Evolutionary conservation across 2,113 vertebrate species (phyloP).

Genomic region (Chloebia gouldiae): DNA sequence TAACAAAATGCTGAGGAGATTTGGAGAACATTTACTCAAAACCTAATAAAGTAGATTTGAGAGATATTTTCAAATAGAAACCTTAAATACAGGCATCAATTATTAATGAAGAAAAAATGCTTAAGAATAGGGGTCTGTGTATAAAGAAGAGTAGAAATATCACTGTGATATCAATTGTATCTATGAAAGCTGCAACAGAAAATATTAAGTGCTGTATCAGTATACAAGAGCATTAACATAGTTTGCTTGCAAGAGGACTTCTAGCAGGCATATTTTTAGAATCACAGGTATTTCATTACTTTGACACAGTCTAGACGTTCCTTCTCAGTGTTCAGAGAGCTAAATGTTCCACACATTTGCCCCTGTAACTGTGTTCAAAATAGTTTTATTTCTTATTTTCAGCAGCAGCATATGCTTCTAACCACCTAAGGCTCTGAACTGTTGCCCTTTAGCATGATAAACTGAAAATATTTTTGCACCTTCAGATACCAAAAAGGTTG

Average conservation of each 20-base stretch:
- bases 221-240: not conserved
- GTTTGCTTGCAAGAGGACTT: not conserved
- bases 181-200: conserved; percentile 20
- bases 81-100: conserved; percentile 65
- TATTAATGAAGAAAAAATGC: conserved; percentile 70
- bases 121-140: conserved; percentile 55
- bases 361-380: not conserved
- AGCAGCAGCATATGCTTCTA: not conserved
- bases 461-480: conserved; percentile 19
- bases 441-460: not conserved
- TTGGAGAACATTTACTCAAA: conserved; percentile 73
- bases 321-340: not conserved
- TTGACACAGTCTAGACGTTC: not conserved
- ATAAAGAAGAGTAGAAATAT: conserved; percentile 63
- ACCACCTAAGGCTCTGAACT: not conserved
- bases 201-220: conserved; percentile 11
- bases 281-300: not conserved
- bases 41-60: conserved; percentile 73
- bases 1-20: conserved; percentile 71
- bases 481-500: not conserved
- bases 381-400: not conserved
- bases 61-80: conserved; percentile 63
- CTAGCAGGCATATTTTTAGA: not conserved
- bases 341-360: not conserved
- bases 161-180: conserved; percentile 21